Evolutionary conservation across 2,113 vertebrate species (phyloP), one percentile per base, ranked within the genome.

Genomic region (Hemichromis elongatus): DNA sequence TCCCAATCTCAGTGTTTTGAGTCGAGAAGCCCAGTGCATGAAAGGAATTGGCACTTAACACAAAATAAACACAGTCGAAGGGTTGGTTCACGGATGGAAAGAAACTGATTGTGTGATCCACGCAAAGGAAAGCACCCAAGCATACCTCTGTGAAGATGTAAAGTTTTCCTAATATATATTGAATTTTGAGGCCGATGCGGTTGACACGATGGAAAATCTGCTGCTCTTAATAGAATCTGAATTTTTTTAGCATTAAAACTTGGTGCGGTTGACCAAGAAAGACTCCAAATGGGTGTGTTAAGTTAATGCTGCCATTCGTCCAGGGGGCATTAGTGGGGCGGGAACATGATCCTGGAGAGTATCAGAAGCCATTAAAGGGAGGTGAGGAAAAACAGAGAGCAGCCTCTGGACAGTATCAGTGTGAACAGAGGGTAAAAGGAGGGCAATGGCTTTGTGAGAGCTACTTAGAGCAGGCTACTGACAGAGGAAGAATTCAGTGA

Each of bases 331-430:
- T 88, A 87, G 33, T 14, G 5, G 75, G 79, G 73, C 47, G 55
- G 80, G 85, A 92, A 89, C 81, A 28, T 2, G 14, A 93, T 83
- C 83, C 80, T 68, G 82, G 19, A 68, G 50, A 83, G 85, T 63
- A 86, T 94, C 91, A 92, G 85, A 59, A 89, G 68, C 82, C 89
- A 84, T 92, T 91, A 92, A 88, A 84, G 80, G 75, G 45, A 86
- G 89, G 84, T 91, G 92, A 92, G 79, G 87, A 90, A 87, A 95
- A 91, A 86, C 93, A 94, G 89, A 92, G 24, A 21, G 7, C 79
- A 66, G 85, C 52, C 57, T 91, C 91, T 92, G 89, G 90, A 91
- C 90, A 82, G 86, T 53, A 56, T 92, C 91, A 82, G 37, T 73
- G 45, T 5, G n/a, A 59, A 56, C 56, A 10, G 26, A 63, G 26